Percentiles rank a stretch among this genome's conserved stretches.
phyloP scores from a whole-genome alignment of 1,140 invertebrate genomes.

The Mycetomoellerius zeteki region DNA sequence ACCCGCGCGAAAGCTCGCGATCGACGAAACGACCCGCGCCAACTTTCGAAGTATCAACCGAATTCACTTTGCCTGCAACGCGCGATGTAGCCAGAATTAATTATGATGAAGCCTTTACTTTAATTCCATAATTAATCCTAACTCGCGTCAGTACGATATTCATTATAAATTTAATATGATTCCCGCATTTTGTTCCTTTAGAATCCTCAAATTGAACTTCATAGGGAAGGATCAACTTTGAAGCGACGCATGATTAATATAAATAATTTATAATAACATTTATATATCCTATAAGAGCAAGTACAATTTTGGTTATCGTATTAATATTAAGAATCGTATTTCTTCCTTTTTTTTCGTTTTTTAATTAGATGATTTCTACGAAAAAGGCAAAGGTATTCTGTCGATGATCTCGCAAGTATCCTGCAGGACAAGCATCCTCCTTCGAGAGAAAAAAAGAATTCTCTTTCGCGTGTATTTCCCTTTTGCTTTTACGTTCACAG shows the following conservation, averaged over 20 bases:
- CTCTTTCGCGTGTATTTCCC: conserved; percentile 41
- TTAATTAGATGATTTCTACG: not conserved
- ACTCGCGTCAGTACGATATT: conserved; percentile 18
- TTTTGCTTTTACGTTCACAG: conserved; percentile 64
- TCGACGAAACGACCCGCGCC: conserved; percentile 65
- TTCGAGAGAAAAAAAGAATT: conserved; percentile 40
- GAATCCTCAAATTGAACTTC: conserved; percentile 39
- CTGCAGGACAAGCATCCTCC: not conserved
- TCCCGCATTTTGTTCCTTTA: conserved; percentile 11
- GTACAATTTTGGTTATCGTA: not conserved
- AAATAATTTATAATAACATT: not conserved
- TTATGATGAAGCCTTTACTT: conserved; percentile 33
- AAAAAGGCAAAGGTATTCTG: conserved; percentile 20
- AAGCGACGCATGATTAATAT: not conserved
- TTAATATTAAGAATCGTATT: not conserved
- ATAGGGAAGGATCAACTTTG: not conserved
- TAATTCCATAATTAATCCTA: conserved; percentile 47
- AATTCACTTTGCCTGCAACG: conserved; percentile 45
- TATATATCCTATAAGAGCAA: not conserved
- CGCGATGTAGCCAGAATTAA: conserved; percentile 45
- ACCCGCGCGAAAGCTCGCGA: conserved; percentile 62
- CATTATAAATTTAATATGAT: conserved; percentile 36
- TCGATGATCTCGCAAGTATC: conserved; percentile 26
- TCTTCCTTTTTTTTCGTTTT: not conserved
- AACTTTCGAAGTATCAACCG: conserved; percentile 68